Conservation (phyloP, 1,140 invertebrate genomes). For the Acromyrmex heyeri region DNA sequence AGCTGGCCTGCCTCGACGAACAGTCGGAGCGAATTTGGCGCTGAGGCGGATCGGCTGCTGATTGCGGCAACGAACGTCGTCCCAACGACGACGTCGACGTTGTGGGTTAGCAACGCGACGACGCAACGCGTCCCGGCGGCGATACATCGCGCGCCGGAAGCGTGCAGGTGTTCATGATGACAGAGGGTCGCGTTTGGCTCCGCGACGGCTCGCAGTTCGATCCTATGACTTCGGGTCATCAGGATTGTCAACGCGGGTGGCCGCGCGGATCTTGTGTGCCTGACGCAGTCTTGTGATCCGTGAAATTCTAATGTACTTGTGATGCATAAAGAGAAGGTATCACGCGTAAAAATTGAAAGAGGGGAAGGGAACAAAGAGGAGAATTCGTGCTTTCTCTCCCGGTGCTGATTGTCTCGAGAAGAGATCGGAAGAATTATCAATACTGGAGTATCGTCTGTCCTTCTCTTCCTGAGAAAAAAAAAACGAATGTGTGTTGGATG, state of each 20-base stretch:
- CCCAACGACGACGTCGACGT: slow-evolving; percentile 33
- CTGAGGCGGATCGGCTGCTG: slow-evolving; percentile 36
- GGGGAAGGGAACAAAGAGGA: not conserved
- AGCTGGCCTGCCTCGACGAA: slow-evolving; percentile 60
- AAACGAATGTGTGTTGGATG: not conserved
- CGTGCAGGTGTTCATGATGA: slow-evolving; percentile 67
- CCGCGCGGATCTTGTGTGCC: slow-evolving; percentile 39
- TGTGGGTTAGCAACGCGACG: not conserved
- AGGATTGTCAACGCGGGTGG: not conserved
- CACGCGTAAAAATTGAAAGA: not conserved
- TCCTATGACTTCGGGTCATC: slow-evolving; percentile 33
- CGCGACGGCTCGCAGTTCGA: not conserved
- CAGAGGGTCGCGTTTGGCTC: slow-evolving; percentile 20
- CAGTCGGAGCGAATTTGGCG: slow-evolving; percentile 27
- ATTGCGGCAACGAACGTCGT: slow-evolving; percentile 27
- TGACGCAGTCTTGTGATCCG: slow-evolving; percentile 47
- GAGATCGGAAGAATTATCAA: not conserved
- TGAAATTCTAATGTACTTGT: slow-evolving; percentile 62
- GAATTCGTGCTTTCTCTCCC: not conserved
- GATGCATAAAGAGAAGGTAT: slow-evolving; percentile 25
- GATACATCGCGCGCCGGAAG: slow-evolving; percentile 15
- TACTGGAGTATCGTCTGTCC: slow-evolving; percentile 1
- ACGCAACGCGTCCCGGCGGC: not conserved
- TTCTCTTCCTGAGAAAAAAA: slow-evolving; percentile 1
- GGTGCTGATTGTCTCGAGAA: slow-evolving; percentile 37